Evolutionary conservation across 2,888 invertebrate genomes (phyloP).

Genomic region (Stenotaenia linearis): DNA sequence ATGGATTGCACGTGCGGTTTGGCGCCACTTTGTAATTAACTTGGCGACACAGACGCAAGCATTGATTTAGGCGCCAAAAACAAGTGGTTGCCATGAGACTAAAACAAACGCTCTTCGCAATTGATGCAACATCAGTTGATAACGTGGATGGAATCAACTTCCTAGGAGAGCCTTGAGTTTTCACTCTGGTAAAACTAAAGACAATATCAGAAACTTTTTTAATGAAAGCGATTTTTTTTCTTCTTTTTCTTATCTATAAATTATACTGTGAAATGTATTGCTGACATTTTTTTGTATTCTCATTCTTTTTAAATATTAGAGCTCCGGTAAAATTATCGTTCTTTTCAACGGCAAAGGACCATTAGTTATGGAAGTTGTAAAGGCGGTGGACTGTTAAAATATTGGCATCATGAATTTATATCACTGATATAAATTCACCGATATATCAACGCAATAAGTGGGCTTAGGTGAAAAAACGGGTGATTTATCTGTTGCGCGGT

Average conservation of each 20-base stretch:
- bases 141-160: not conserved
- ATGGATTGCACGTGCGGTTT: slow-evolving; percentile 24
- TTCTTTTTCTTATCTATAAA: not conserved
- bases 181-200: not conserved
- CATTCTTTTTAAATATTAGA: not conserved
- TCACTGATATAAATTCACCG: not conserved
- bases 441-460: slow-evolving; percentile 24
- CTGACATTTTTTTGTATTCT: not conserved
- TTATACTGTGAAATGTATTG: not conserved
- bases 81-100: slow-evolving; percentile 18
- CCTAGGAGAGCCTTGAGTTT: not conserved
- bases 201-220: not conserved
- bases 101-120: slow-evolving; percentile 6
- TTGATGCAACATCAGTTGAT: not conserved
- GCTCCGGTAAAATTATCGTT: not conserved
- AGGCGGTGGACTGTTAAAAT: not conserved
- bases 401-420: slow-evolving; percentile 17
- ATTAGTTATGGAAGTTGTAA: slow-evolving; percentile 26
- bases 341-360: slow-evolving; percentile 2
- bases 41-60: slow-evolving; percentile 16
- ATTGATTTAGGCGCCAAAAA: slow-evolving; percentile 21
- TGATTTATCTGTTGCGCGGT: not conserved
- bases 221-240: not conserved
- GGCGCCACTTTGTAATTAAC: slow-evolving; percentile 17
- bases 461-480: not conserved